A percentile compares a stretch with the other conserved stretches of the same genome.
phyloP scores from a whole-genome alignment of 23 tunicate genomes.

The Halocynthia roretzi region DNA sequence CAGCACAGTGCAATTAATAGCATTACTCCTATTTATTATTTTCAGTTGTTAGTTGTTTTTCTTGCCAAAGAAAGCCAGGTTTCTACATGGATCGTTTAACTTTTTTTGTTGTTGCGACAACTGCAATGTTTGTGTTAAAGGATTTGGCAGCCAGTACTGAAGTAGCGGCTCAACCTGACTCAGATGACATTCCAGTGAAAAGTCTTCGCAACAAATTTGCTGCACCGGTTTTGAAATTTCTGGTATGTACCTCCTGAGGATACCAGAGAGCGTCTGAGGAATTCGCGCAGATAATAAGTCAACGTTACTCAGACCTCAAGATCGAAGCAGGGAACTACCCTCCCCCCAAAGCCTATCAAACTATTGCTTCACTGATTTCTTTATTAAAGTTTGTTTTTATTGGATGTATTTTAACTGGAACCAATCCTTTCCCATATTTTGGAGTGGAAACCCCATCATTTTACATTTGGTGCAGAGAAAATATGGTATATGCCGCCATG shows the following conservation, averaged over 20 bases:
- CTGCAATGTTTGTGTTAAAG: no score
- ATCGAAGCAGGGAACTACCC: constrained; percentile 88
- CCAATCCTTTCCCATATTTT: constrained; percentile 54
- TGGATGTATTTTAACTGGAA: constrained; percentile 64
- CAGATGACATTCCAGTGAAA: constrained; percentile 53
- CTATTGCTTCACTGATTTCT: constrained; percentile 71
- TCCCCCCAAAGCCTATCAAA: constrained; percentile 68
- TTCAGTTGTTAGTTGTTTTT: no score
- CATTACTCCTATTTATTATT: no score
- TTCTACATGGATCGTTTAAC: no score
- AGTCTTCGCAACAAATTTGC: constrained; percentile 57
- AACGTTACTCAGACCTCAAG: constrained; percentile 87
- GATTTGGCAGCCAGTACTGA: no score
- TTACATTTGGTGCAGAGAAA: constrained; percentile 79
- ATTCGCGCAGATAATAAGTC: constrained; percentile 56
- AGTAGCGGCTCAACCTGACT: neutral
- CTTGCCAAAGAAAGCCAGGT: no score
- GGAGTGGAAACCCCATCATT: constrained; percentile 76
- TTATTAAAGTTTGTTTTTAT: constrained; percentile 64
- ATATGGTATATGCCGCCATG: constrained; percentile 80
- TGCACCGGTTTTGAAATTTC: constrained; percentile 69
- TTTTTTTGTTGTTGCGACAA: no score
- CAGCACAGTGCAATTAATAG: no score
- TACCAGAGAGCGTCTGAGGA: constrained; percentile 88
- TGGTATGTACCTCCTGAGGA: constrained; percentile 92